Conservation (phyloP, 2,888 invertebrate species). For the Amphipyra berbera region DNA sequence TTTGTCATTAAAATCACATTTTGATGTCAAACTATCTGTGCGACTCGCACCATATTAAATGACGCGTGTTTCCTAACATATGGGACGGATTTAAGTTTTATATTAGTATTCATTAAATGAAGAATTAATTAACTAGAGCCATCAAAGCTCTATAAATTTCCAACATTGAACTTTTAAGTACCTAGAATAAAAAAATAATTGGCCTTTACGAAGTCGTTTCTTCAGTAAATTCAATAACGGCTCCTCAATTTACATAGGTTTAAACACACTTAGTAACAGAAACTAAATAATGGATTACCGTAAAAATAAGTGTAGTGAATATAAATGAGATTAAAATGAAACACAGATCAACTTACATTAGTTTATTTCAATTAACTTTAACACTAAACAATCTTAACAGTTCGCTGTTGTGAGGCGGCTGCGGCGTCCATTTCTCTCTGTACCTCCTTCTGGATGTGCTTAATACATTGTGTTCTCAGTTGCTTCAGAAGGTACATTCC, state of each 20-base stretch:
- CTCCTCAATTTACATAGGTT: not conserved
- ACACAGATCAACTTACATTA: conserved; percentile 23
- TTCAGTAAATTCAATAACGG: not conserved
- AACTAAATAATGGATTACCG: too few relatives aligned
- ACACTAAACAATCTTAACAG: conserved; percentile 40
- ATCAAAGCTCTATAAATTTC: conserved; percentile 19
- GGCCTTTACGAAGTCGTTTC: not conserved
- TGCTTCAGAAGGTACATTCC: conserved; percentile 61
- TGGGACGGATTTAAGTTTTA: conserved; percentile 12
- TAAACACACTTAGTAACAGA: not conserved
- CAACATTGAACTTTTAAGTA: not conserved
- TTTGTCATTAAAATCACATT: not conserved
- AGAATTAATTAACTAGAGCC: conserved; percentile 4
- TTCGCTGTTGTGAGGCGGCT: conserved; percentile 24
- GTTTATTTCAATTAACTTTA: conserved; percentile 36
- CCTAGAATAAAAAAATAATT: not conserved
- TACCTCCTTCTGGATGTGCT: conserved; percentile 64
- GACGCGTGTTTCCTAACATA: conserved; percentile 32
- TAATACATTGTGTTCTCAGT: conserved; percentile 61
- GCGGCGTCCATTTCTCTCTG: conserved; percentile 58
- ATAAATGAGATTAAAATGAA: conserved; percentile 31
- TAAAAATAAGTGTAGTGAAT: not conserved
- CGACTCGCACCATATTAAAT: conserved; percentile 3
- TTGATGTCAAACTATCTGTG: conserved; percentile 6
- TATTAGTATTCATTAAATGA: conserved; percentile 17